A percentile compares a stretch with the other conserved stretches of the same genome.
These are phyloP conservation scores for Ageneiosus marmoratus DNA, from an alignment of 2,113 vertebrate species.

Conservation along the genomic window DNA sequence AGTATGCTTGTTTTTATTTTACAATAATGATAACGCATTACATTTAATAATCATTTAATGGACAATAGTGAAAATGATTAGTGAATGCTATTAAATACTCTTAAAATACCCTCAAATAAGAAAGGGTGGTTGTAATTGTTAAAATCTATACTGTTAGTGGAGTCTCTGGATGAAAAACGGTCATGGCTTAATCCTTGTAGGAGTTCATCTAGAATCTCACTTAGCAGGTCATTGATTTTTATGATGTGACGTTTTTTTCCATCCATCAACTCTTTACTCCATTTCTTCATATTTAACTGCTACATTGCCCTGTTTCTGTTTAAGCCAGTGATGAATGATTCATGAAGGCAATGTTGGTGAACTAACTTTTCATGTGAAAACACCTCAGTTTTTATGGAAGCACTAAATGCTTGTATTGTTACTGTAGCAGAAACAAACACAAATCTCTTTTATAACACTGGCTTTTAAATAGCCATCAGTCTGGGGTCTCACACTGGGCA, in stretches of 20 bases:
- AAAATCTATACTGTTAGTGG: constrained; percentile 58
- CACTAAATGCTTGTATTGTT: constrained; percentile 70
- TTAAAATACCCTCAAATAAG: too few species aligned
- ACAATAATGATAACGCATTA: constrained; percentile 8
- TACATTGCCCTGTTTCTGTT: constrained; percentile 53
- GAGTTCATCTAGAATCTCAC: constrained; percentile 52
- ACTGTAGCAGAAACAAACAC: constrained; percentile 62
- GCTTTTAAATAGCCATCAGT: constrained; percentile 80
- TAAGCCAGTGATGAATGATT: constrained; percentile 69
- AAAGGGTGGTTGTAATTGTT: not conserved
- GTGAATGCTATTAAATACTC: not conserved
- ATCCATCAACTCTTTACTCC: constrained; percentile 47
- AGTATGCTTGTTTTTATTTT: not conserved
- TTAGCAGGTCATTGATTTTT: constrained; percentile 72
- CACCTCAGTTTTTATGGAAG: constrained; percentile 75
- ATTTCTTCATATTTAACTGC: constrained; percentile 44
- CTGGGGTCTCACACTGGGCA: constrained; percentile 52
- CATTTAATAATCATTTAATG: constrained; percentile 13
- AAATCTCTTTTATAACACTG: constrained; percentile 78
- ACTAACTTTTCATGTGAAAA: constrained; percentile 81
- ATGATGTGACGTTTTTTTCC: constrained; percentile 64
- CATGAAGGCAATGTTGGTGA: constrained; percentile 66
- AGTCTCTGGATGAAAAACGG: constrained; percentile 56
- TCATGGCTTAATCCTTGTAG: constrained; percentile 63
- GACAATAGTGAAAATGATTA: constrained; percentile 6